These are phyloP conservation scores for Sciurus vulgaris DNA, from an alignment of 2,797 vertebrate species.

Conservation along the genomic window DNA sequence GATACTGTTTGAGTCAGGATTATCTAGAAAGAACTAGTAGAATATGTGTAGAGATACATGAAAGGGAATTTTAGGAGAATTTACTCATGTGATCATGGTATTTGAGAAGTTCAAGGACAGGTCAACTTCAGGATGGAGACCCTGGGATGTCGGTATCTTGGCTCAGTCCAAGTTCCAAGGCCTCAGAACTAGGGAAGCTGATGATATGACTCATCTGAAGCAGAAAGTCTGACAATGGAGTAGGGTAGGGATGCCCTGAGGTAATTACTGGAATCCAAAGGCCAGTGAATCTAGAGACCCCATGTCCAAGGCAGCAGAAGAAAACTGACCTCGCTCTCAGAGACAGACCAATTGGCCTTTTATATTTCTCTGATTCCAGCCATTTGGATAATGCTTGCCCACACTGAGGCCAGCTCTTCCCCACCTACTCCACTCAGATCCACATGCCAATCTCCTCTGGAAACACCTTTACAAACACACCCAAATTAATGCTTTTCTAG, in stretches of 20 bases:
- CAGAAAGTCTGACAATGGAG: not conserved
- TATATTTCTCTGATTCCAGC: not conserved
- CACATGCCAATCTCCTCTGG: not conserved
- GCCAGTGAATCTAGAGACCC: not conserved
- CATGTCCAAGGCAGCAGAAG: not conserved
- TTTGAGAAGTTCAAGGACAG: not conserved
- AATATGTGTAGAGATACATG: not conserved
- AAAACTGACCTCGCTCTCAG: not conserved
- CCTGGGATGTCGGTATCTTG: not conserved
- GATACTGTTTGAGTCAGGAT: not conserved
- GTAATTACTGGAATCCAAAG: not conserved
- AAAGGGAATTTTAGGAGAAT: not conserved
- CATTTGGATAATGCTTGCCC: not conserved
- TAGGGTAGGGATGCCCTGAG: not conserved
- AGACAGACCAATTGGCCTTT: not conserved
- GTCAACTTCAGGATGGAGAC: not conserved
- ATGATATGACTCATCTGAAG: not conserved
- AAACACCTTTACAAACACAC: not conserved
- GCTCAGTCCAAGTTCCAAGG: not conserved
- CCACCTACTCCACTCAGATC: not conserved
- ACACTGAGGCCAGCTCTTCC: not conserved
- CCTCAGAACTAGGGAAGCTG: not conserved
- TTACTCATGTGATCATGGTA: not conserved
- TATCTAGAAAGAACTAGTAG: not conserved
- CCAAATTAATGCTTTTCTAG: not conserved